Base-by-base conservation (phyloP, 2,113 vertebrate species). In the Prietella phreatophila region DNA sequence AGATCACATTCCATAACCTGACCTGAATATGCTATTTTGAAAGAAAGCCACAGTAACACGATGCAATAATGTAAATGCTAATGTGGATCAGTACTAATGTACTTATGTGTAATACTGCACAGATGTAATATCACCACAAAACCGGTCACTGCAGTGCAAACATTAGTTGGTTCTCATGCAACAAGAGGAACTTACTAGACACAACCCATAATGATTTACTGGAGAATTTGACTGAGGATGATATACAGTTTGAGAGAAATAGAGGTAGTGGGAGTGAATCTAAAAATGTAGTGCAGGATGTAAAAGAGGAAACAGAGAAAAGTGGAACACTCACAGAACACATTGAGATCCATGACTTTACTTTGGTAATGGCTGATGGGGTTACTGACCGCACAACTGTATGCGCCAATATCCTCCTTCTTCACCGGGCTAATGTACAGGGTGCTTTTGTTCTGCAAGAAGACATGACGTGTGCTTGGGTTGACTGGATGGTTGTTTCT, bases 381-480 rank as follows among this genome's bases (percentile, higher is more conserved):
- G 90, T 96, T 96, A 33, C 85, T 92, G 55, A 89, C 95, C 88
- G 91, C 76, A 84, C 96, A 96, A 69, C 5, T 84, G 87, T 96
- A 96, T 27, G 22, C 85, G 4, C 96, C 95, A 22, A 93, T 95
- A 89, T 96, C 96, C 42, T 94, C 93, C 83, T 96, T 96, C 85
- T 83, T 93, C 53, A 95, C 94, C 0, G 95, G 95, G 30, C 84
- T 94, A 65, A 96, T 95, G 0, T 93, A 30, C 65, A 96, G 88
- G 0, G 69, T 93, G 2, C 92, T 80, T 82, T 92, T 90, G 87
- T 93, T 90, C 65, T 88, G 58, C 19, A 91, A 94, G 83, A 95
- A 94, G 63, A 84, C 87, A 88, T 95, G 91, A 87, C 94, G 93
- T 13, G 91, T 88, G 7, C 89, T 89, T 33, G 82, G 53, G 39